Evolutionary conservation across 2,113 vertebrate species (phyloP).

Genomic region (Varanus komodoensis): DNA sequence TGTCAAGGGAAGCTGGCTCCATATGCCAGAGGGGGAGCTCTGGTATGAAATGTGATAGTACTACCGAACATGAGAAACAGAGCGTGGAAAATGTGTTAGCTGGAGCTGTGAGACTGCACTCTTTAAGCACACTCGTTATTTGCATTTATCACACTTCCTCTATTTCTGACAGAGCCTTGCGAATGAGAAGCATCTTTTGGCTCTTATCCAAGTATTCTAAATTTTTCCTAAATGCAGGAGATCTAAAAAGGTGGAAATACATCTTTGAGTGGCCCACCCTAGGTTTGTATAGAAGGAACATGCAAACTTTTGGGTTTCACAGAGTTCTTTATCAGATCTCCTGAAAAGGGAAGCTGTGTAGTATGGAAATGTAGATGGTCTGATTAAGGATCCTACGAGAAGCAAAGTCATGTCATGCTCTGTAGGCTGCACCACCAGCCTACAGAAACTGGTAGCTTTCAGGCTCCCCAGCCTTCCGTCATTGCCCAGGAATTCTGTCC

Average conservation of each 20-base stretch:
- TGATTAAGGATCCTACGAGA: neutral
- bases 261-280: neutral
- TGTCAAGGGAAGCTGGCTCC: too few species aligned
- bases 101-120: too few species aligned
- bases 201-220: neutral
- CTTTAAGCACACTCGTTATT: too few species aligned
- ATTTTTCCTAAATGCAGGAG: neutral
- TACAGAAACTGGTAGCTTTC: neutral
- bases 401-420: neutral
- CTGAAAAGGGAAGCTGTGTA: neutral
- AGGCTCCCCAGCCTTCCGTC: neutral
- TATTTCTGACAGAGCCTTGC: neutral
- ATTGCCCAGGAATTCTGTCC: neutral
- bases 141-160: too few species aligned
- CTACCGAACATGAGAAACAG: too few species aligned
- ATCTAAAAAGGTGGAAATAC: neutral
- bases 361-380: neutral
- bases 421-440: neutral
- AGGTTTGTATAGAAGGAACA: neutral
- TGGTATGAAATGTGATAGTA: neutral
- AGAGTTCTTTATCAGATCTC: neutral
- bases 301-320: neutral
- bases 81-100: too few species aligned
- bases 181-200: neutral
- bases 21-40: too few species aligned